Evolutionary conservation across 1,140 invertebrate species (phyloP), one percentile per base, ranked within the genome.

Genomic region (Armadillidium nasatum): DNA sequence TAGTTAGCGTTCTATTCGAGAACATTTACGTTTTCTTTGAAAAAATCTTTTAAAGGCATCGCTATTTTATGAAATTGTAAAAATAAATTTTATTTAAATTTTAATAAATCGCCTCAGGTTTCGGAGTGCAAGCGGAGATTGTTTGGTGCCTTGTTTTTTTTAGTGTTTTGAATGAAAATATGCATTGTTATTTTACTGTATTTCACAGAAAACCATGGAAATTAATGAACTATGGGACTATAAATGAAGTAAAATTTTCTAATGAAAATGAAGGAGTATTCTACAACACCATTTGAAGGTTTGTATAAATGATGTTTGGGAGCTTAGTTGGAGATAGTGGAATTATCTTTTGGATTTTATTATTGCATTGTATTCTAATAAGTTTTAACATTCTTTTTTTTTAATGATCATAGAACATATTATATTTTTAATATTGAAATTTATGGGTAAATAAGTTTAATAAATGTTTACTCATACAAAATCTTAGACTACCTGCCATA

Each of bases 191-290:
- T 60, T 60, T 60, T 60, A 60, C 19, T 60, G 19, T 60, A 60
- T 60, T 60, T 60, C 50, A 60, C 50, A 60, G 50, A 60, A 60
- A 60, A 60, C 50, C 50, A 60, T 60, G 50, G 50, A 60, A 15
- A 60, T 15, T 60, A 60, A 60, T 13, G 11, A 13, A 60, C 11
- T 15, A 60, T 60, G 50, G 50, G 7, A 60, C 19, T 19, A 13
- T 15, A 15, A 60, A 60, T 60, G 50, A 19, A 60, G 19, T 60
- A 60, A 60, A 13, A 13, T 60, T 15, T 60, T 60, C 50, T 60
- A 60, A 60, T 60, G 50, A 60, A 60, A 60, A 60, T 60, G 50
- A 60, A 60, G 50, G 50, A 60, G 7, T 15, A 3, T 60, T 7
- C 50, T 60, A 60, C 50, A 60, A 60, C 50, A 15, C 50, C 50